Evolutionary conservation across 2,797 vertebrate genomes (phyloP), one percentile per base, ranked within the genome.

Genomic region (Rhyacichthys aspro): DNA sequence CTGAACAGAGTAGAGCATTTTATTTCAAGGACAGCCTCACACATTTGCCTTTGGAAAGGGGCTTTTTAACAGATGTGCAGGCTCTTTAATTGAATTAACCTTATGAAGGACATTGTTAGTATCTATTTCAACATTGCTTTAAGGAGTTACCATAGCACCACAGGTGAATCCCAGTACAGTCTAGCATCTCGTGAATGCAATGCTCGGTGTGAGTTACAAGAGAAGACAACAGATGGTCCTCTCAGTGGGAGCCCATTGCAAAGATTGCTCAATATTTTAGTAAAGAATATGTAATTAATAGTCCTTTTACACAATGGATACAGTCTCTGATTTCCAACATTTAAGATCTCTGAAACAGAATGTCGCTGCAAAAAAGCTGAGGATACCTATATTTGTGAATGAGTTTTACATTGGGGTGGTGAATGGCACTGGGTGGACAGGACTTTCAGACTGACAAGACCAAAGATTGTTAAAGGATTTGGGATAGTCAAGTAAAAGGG

Each of bases 11-110:
- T 59, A 64, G 33, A 61, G 8, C 12, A 46, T 43, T 76, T 70
- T 41, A 36, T 74, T 65, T 78, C 63, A 68, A 75, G 78, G 72
- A 41, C 67, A 78, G 73, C 63, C 43, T 59, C 18, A 75, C 37
- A 36, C 71, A 7, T 70, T 70, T 50, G 62, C 36, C 18, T 54
- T 74, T 69, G 18, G 70, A 41, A 17, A 11, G 56, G 39, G 11
- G 33, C 19, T 47, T 70, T 74, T 63, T 34, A 54, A 50, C 57
- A 72, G 39, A 66, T 19, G 9, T n/a, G 6, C 18, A 67, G 47
- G 69, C 36, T 19, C 19, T 49, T 70, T 37, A 45, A 59, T 63
- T 59, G 8, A 58, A 65, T 77, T 59, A 71, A 78, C 42, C 11
- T 38, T 78, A 38, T 36, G 42, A 52, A 45, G 52, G 47, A 64